Evolutionary conservation across 2,113 vertebrate species (phyloP), one percentile per base, ranked within the genome.

Genomic region (human (Homo sapiens)): DNA sequence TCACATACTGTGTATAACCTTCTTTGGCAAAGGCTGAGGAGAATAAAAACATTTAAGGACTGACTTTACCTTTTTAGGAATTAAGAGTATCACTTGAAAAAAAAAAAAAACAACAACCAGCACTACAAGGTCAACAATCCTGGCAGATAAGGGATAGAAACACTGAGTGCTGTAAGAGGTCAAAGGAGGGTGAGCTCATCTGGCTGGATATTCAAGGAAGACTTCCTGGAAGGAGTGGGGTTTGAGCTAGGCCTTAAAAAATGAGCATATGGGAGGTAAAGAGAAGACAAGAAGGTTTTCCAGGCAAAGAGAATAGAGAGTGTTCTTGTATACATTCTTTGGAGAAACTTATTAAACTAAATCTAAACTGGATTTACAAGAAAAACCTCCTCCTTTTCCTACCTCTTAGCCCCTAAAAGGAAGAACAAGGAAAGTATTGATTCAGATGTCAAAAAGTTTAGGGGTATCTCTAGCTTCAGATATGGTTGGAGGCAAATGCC

Each of bases 161-260:
- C 76, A 70, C 3, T 10, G 32, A 57, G 8, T 83, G 45, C 35
- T 93, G 17, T 75, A 80, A 83, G 89, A 87, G 93, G 73, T 93
- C 48, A 93, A 87, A 48, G 57, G 35, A 96, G 13, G 85, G 79
- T 89, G 76, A 89, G 32, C 7, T 93, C 43, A 83, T 89, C 57
- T 55, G 92, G 23, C 17, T 57, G 79, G 30, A 79, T 70, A 30
- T 66, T 87, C 61, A 78, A 94, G 48, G 73, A 96, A 87, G 92
- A 94, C 83, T 97, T 96, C 92, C 95, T 97, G 82, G 87, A 96
- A 96, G 35, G 80, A 83, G 92, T 52, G 64, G 64, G 25, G 70
- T 38, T 83, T 59, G 83, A 96, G 6, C 9, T 89, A 32, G 14
- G 12, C 22, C 50, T 96, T 92, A 76, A 80, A 87, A 90, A 80